Base-by-base conservation (phyloP, 2,113 vertebrate species). In the Girardinichthys multiradiatus region DNA sequence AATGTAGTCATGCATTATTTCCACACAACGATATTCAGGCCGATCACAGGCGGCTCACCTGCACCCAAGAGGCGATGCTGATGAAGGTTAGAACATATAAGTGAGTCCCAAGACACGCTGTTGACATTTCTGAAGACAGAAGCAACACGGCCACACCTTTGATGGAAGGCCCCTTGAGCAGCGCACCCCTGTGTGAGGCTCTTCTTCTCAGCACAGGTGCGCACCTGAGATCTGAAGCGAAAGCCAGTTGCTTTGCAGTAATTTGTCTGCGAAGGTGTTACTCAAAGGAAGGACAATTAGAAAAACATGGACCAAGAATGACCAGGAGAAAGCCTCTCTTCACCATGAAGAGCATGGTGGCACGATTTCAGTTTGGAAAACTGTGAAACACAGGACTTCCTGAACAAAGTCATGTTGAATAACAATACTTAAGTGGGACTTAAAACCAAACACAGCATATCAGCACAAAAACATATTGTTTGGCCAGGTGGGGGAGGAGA, bases 91-190 rank as follows among this genome's bases (percentile, higher is more conserved):
- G 59, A 74, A 84, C 84, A 79, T 70, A 84, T 76, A 73, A 75
- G 42, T 35, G 61, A 69, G 54, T 91, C 89, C 89, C 87, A 39
- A 57, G 87, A 71, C 68, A 12, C 79, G 28, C 8, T 1, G 19
- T 1, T 93, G 91, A 89, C 87, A 91, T 94, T 93, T 91, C 33
- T 76, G 64, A 68, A 81, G 83, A 81, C 42, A 51, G 68, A 67
- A 72, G 72, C 45, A 87, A 88, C 79, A 83, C 4, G 76, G 51
- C 1, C 39, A 33, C 66, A 39, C 76, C 69, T 83, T 74, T 74
- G 63, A 60, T 13, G 30, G 21, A 68, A 51, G 29, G 80, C 81
- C 77, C 84, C 29, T 69, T 33, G 31, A 87, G 83, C 79, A 61
- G 42, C 35, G 67, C 68, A n/a, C 79, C 66, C 77, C 67, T 1